phyloP scores from a whole-genome alignment of 2,113 vertebrate genomes.

The Canis aureus region DNA sequence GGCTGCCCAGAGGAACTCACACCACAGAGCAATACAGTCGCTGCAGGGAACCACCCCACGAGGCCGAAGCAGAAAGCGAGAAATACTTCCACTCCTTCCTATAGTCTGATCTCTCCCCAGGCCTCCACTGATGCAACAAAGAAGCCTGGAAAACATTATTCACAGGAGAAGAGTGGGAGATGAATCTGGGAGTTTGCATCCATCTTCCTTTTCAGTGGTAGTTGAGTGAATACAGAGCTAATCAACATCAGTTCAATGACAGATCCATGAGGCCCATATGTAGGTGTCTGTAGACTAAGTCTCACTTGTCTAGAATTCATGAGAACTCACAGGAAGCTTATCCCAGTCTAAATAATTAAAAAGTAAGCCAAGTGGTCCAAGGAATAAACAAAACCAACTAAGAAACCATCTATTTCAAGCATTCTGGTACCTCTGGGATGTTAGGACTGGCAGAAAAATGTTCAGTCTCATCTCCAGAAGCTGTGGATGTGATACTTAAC shows the following conservation, averaged over 20 bases:
- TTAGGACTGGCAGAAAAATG: background rate
- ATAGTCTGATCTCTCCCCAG: background rate
- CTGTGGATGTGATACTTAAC: background rate
- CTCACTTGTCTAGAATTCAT: background rate
- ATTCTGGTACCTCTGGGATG: background rate
- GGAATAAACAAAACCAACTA: background rate
- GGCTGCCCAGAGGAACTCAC: background rate
- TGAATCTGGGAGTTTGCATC: background rate
- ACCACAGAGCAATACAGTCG: background rate
- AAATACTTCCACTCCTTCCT: background rate
- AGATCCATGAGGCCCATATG: background rate
- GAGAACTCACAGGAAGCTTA: conserved; percentile 1
- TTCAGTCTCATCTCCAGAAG: background rate
- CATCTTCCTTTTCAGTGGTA: background rate
- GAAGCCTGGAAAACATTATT: background rate
- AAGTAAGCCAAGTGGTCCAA: background rate
- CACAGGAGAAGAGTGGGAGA: background rate
- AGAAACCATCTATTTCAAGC: background rate
- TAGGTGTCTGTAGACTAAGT: background rate
- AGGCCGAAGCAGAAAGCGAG: background rate
- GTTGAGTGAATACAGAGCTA: background rate
- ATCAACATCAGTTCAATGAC: background rate
- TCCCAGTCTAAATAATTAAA: background rate
- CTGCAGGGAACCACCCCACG: background rate
- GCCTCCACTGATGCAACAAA: background rate